Base-by-base conservation (phyloP, 2,113 vertebrate genomes). In the Lampris incognitus region DNA sequence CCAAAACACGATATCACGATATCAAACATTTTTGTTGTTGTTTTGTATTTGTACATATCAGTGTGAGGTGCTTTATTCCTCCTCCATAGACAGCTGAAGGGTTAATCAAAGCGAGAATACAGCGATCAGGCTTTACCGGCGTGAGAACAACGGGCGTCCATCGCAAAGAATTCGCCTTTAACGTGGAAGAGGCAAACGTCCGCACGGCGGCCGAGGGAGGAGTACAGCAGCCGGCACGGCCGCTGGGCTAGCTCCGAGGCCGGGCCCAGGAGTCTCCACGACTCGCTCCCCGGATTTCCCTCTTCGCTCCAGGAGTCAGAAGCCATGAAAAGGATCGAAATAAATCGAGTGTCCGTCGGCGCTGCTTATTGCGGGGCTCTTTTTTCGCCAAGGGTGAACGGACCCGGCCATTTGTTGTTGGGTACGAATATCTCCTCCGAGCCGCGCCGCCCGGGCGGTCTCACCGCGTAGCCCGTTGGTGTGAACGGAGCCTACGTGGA, bases 131-230 rank as follows among this genome's bases (percentile, higher is more conserved):
- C 0, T 66, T 87, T 89, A 94, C 94, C 94, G 36, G 91, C 83
- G 83, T 94, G 94, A 7, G 93, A 63, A 49, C 94, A 94, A 65
- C 94, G 94, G 13, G 93, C 93, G 66, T 94, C 92, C 93, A 94
- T 91, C 5, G 93, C 93, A 55, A 89, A 93, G 65, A 94, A 94
- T 58, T 93, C 91, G 3, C 86, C 91, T 56, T 88, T 88, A 9
- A 91, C 83, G n/a, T 85, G 85, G 76, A 94, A 94, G 62, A 94
- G 93, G 60, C 92, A 94, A 46, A 94, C 85, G 57, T 94, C 92
- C 1, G 86, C 81, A 50, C 74, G 55, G 72, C 6, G 37, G 77
- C 93, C 94, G 76, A 92, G 84, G 68, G 89, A 81, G 49, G 91
- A 94, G 87, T 89, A 70, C 63, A 94, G 65, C 0, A 94, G 56